Evolutionary conservation across 2,797 vertebrate species (phyloP).

Genomic region (Lateolabrax maculatus): DNA sequence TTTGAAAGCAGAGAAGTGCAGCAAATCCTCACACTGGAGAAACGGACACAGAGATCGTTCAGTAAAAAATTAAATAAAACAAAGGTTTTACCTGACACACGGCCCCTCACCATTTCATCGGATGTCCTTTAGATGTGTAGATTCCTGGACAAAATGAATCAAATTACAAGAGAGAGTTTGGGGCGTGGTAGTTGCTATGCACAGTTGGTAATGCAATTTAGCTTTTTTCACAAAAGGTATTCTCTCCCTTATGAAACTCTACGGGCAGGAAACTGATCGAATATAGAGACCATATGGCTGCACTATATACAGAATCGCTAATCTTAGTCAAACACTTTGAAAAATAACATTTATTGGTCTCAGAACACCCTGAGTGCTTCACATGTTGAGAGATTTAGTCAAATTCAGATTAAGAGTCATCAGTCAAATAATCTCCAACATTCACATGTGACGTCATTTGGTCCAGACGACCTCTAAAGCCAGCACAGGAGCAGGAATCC

Average conservation of each 20-base stretch:
- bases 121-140: background rate
- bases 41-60: too few species aligned
- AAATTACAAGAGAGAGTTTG: too few species aligned
- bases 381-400: conserved; percentile 8
- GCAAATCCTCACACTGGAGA: too few species aligned
- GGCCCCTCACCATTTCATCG: background rate
- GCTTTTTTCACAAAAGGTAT: background rate
- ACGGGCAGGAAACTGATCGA: background rate
- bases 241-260: conserved; percentile 3
- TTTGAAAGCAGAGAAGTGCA: too few species aligned
- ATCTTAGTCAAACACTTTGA: background rate
- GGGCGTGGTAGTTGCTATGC: too few species aligned
- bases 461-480: conserved; percentile 24
- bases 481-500: background rate
- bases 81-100: conserved; percentile 10
- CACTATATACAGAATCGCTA: conserved; percentile 9
- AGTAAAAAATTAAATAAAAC: background rate
- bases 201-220: too few species aligned
- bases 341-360: background rate
- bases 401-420: too few species aligned
- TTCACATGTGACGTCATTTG: conserved; percentile 13
- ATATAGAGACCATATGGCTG: background rate
- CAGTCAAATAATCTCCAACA: conserved; percentile 6
- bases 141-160: background rate
- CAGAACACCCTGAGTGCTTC: conserved; percentile 35